Base-by-base conservation (phyloP, 2,888 invertebrate genomes). In the Pimpla rufipes region DNA sequence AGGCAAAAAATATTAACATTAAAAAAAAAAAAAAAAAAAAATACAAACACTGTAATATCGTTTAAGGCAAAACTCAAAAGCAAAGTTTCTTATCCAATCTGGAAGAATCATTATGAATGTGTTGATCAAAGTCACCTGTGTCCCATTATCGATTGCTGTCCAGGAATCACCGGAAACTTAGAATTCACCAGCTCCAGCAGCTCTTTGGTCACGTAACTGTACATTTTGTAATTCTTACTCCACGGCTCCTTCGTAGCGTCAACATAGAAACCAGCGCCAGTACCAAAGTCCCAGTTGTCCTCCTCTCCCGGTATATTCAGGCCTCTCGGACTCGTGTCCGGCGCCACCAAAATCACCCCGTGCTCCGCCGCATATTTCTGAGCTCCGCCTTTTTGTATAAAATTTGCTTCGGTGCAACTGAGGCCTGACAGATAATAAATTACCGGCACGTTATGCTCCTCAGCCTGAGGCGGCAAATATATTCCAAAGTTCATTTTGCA, bases 281-380 rank as follows among this genome's bases (percentile, higher is more conserved):
- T 96, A 37, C 99, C 99, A 94, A 99, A 98, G 93, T 99, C 99
- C 96, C 97, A 99, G 18, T 95, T 94, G 45, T 98, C 98, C 91
- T 98, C 97, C 94, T 99, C 98, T 0, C 98, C 99, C 16, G 97
- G 96, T 79, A 99, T 95, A 88, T 97, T 97, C 11, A 97, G 95
- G 6, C 97, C 98, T 89, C 99, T 95, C 0, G 99, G 99, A 87
- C 99, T 99, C 0, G 99, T 99, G 91, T 99, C 99, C 0, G 99
- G 99, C 81, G 97, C 97, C 2, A 99, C 97, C 73, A 99, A 95
- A 85, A 98, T 96, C 2, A 99, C 94, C 0, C 97, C 97, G 91
- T 97, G 95, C 90, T 98, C 95, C 4, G 98, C 95, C 4, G 99
- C 99, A 93, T 96, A 96, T 89, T 95, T 95, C 94, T 99, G 99